Conservation (phyloP, 2,797 vertebrate species). For the Tapirus indicus region DNA sequence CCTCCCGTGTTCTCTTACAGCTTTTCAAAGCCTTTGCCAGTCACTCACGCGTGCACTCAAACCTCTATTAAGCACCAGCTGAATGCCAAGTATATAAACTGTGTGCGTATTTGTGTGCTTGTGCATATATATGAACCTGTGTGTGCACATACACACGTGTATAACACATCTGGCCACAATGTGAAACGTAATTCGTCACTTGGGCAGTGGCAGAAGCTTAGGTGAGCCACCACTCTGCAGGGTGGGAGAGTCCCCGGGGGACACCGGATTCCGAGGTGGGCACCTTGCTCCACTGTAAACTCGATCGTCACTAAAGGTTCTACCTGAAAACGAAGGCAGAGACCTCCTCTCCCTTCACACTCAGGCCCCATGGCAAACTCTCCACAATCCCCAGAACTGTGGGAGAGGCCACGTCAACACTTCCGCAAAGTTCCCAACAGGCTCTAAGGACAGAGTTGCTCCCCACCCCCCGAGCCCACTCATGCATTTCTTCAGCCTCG, state of each 20-base stretch:
- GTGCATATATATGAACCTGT: fast-evolving
- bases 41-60: fast-evolving
- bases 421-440: fast-evolving
- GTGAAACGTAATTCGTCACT: fast-evolving
- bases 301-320: fast-evolving
- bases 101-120: fast-evolving
- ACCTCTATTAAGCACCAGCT: neutral
- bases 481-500: fast-evolving
- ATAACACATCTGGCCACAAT: fast-evolving
- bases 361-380: neutral
- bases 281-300: neutral
- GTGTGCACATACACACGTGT: fast-evolving
- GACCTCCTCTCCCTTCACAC: fast-evolving
- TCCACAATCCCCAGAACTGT: fast-evolving
- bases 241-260: fast-evolving
- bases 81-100: fast-evolving
- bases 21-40: fast-evolving
- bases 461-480: fast-evolving
- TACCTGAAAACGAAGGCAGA: neutral
- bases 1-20: fast-evolving
- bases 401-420: fast-evolving
- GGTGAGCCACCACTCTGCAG: neutral
- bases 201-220: fast-evolving
- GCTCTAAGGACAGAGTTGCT: fast-evolving
- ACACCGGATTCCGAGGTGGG: fast-evolving